Percentiles rank a stretch among this genome's conserved stretches.
phyloP scores from a whole-genome alignment of 2,888 invertebrate genomes.

The Drosophila pegasa region DNA sequence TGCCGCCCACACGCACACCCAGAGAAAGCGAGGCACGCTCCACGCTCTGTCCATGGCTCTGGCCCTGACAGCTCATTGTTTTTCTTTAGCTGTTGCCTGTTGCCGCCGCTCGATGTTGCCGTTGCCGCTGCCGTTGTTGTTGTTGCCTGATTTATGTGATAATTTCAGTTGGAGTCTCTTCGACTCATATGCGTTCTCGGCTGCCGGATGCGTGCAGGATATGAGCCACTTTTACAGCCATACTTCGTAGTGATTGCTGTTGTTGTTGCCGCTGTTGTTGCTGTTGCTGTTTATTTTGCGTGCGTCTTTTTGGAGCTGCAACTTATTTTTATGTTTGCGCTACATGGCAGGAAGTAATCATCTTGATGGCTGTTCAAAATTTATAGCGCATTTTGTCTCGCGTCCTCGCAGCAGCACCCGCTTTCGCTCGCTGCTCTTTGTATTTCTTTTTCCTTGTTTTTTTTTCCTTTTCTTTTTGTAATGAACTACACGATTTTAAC shows the following conservation, averaged over 20 bases:
- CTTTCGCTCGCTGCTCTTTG: conserved; percentile 1
- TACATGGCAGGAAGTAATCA: conserved; percentile 80
- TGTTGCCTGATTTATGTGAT: conserved; percentile 75
- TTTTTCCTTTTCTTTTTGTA: conserved; percentile 34
- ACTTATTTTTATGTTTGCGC: conserved; percentile 76
- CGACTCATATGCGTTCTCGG: conserved; percentile 67
- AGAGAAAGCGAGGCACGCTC: neutral
- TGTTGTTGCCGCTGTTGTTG: conserved; percentile 30
- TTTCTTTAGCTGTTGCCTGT: conserved; percentile 49
- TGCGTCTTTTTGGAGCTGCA: conserved; percentile 62
- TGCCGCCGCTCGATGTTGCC: conserved; percentile 47
- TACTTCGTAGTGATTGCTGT: conserved; percentile 57
- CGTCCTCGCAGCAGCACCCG: conserved; percentile 8
- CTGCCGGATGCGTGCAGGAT: conserved; percentile 75
- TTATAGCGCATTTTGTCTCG: conserved; percentile 66
- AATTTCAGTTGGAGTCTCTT: conserved; percentile 63
- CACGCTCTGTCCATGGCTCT: conserved; percentile 2
- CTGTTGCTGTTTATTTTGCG: conserved; percentile 64
- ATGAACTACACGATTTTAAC: conserved; percentile 78
- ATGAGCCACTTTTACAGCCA: conserved; percentile 78
- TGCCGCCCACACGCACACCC: conserved; percentile 19
- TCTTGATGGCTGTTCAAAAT: conserved; percentile 79
- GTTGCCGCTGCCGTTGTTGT: conserved; percentile 36
- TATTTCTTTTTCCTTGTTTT: neutral
- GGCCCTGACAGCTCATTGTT: conserved; percentile 57